Conservation (phyloP, 2,888 invertebrate species). For the Phanerotoma sp. region DNA sequence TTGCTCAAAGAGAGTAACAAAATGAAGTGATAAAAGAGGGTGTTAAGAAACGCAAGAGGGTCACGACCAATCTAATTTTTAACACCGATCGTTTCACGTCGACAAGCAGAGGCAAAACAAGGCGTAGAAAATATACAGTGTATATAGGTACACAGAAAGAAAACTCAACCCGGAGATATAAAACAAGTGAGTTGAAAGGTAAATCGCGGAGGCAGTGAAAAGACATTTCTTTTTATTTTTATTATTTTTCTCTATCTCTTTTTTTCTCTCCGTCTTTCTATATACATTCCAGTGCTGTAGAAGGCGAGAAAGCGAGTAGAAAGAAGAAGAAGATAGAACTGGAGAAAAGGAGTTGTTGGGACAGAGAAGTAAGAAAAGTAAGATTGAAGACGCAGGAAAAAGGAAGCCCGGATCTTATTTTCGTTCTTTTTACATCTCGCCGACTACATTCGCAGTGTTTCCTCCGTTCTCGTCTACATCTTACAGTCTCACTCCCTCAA, state of each 20-base stretch:
- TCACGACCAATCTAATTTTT: constrained; percentile 42
- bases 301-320: constrained; percentile 22
- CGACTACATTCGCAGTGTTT: constrained; percentile 18
- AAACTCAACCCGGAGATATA: constrained; percentile 37
- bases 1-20: not conserved
- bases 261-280: constrained; percentile 2
- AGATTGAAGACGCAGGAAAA: constrained; percentile 45
- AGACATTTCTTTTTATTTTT: constrained; percentile 42
- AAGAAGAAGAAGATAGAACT: constrained; percentile 7
- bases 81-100: constrained; percentile 41
- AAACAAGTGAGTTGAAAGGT: constrained; percentile 52
- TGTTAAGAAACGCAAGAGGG: constrained; percentile 10
- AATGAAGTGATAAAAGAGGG: not conserved
- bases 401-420: constrained; percentile 44
- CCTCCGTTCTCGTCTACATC: constrained; percentile 14
- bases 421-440: constrained; percentile 29
- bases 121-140: constrained; percentile 10
- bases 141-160: constrained; percentile 4
- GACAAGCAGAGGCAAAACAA: constrained; percentile 5
- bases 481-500: constrained; percentile 5
- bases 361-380: constrained; percentile 22
- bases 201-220: constrained; percentile 48
- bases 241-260: constrained; percentile 22
- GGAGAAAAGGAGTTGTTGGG: constrained; percentile 11
- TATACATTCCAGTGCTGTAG: constrained; percentile 10